A percentile compares a stretch with the other conserved stretches of the same genome.
These are phyloP conservation scores for Sturnus vulgaris DNA, from an alignment of 2,113 vertebrate genomes.

Conservation along the genomic window DNA sequence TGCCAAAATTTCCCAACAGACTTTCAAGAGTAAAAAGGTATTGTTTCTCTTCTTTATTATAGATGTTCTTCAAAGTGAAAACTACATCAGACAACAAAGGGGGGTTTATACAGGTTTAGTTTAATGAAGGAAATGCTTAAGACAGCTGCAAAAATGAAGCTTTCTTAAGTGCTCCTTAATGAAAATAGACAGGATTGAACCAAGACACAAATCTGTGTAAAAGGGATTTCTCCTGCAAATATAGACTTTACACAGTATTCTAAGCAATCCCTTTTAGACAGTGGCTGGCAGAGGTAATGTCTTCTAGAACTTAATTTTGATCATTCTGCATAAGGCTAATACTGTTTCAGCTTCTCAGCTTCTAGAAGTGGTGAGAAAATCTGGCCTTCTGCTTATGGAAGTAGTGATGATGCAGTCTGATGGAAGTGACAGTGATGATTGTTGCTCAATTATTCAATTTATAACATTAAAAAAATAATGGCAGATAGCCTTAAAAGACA, in stretches of 20 bases:
- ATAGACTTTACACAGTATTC: not conserved
- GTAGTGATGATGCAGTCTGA: too few species aligned
- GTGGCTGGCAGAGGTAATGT: not conserved
- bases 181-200: not conserved
- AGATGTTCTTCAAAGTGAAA: not conserved
- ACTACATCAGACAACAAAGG: not conserved
- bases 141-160: not conserved
- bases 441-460: not conserved
- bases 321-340: not conserved
- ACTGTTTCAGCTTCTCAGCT: not conserved
- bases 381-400: not conserved
- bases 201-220: not conserved
- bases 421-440: not conserved
- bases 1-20: not conserved
- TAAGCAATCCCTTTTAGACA: not conserved
- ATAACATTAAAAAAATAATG: not conserved
- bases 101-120: not conserved
- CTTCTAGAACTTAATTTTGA: not conserved
- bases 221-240: not conserved
- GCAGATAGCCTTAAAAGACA: not conserved
- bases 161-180: not conserved
- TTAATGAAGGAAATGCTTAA: not conserved
- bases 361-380: not conserved
- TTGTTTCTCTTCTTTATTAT: not conserved
- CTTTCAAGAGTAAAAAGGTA: not conserved